phyloP scores from a whole-genome alignment of 2,113 vertebrate genomes.

The Loxodonta africana region DNA sequence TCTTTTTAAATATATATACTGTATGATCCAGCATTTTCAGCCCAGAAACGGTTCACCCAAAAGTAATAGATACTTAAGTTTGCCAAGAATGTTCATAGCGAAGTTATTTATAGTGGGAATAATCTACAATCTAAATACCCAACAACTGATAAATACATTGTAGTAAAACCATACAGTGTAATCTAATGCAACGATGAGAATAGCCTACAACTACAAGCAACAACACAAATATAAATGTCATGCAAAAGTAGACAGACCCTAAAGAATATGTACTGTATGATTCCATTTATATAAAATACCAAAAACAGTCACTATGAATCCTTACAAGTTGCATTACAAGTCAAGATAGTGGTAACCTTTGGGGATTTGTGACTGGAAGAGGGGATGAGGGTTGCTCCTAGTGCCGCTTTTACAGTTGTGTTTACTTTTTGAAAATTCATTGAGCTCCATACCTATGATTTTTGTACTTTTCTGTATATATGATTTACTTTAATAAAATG shows the following conservation, averaged over 20 bases:
- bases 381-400: not conserved
- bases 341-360: not conserved
- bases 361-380: not conserved
- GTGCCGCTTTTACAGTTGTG: not conserved
- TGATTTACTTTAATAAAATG: conserved; percentile 29
- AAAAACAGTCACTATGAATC: not conserved
- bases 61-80: not conserved
- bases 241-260: not conserved
- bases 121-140: not conserved
- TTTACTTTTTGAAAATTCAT: not conserved
- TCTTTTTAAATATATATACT: not conserved
- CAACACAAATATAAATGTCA: not conserved
- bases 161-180: not conserved
- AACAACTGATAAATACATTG: not conserved
- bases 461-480: not conserved
- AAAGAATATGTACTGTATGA: not conserved
- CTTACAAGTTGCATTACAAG: not conserved
- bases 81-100: not conserved
- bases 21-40: not conserved
- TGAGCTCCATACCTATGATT: not conserved
- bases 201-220: not conserved
- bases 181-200: not conserved
- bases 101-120: not conserved
- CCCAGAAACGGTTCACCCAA: not conserved
- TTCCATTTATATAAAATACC: not conserved